Conservation (phyloP, 1,140 invertebrate genomes). For the Venturia canescens region DNA sequence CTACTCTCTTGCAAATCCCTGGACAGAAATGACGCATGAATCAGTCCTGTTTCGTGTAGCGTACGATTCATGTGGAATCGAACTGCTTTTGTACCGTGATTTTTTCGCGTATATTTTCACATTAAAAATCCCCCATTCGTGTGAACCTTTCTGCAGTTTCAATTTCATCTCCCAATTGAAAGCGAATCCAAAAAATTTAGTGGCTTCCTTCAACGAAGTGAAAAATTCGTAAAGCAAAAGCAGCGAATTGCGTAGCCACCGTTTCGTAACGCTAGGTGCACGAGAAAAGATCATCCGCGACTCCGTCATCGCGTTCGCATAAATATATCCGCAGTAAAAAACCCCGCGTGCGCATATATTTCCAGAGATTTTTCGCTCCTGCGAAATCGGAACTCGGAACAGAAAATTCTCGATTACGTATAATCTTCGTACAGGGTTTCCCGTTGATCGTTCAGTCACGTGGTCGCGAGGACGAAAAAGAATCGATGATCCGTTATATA, state of each 20-base stretch:
- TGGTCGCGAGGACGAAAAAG: conserved; percentile 18
- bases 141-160: too few relatives aligned
- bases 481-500: conserved; percentile 46
- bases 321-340: too few relatives aligned
- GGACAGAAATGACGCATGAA: neutral
- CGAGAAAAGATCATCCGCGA: too few relatives aligned
- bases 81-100: neutral
- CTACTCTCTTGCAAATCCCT: conserved; percentile 26
- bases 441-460: conserved; percentile 23
- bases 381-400: conserved; percentile 23
- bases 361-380: conserved; percentile 18
- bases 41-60: neutral
- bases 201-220: too few relatives aligned
- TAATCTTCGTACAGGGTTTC: conserved; percentile 12
- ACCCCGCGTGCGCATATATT: neutral
- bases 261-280: too few relatives aligned
- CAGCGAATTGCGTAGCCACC: too few relatives aligned
- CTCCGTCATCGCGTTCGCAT: too few relatives aligned
- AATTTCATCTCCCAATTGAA: too few relatives aligned
- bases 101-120: neutral
- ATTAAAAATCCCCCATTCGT: too few relatives aligned
- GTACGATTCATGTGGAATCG: neutral
- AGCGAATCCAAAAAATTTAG: too few relatives aligned
- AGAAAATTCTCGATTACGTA: conserved; percentile 35
- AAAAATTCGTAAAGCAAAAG: too few relatives aligned